phyloP scores from a whole-genome alignment of 2,888 invertebrate genomes.

The Phytoseiulus persimilis region DNA sequence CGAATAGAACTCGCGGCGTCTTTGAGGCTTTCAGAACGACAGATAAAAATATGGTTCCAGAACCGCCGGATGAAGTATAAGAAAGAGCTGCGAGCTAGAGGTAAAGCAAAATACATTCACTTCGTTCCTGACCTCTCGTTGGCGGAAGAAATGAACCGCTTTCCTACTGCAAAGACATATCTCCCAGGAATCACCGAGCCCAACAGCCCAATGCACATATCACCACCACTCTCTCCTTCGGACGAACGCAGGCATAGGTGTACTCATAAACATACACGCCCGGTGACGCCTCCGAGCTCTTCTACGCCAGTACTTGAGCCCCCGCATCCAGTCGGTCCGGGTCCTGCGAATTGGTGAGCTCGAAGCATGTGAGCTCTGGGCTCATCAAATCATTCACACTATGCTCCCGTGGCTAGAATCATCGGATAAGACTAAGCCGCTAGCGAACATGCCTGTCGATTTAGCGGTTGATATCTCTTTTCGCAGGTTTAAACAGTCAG shows the following conservation, averaged over 20 bases:
- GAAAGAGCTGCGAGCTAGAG: constrained; percentile 23
- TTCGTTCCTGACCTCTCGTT: too few relatives aligned
- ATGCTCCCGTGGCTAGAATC: too few relatives aligned
- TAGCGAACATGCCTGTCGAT: too few relatives aligned
- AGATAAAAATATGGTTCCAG: constrained; percentile 35
- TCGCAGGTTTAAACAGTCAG: neutral
- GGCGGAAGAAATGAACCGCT: too few relatives aligned
- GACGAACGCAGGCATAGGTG: constrained; percentile 28
- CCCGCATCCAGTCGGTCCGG: neutral
- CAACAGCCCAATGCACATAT: constrained; percentile 19
- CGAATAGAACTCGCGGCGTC: constrained; percentile 27
- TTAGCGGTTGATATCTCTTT: neutral
- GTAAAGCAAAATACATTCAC: neutral
- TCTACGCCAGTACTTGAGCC: neutral
- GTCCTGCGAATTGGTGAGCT: neutral
- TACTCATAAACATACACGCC: constrained; percentile 24
- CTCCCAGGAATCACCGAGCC: constrained; percentile 28
- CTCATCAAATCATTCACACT: too few relatives aligned
- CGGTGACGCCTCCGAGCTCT: neutral
- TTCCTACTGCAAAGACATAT: too few relatives aligned
- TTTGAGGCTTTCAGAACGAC: constrained; percentile 11
- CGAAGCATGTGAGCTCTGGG: too few relatives aligned
- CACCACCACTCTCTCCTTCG: constrained; percentile 20
- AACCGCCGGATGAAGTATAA: constrained; percentile 23
- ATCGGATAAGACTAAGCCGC: too few relatives aligned